Base-by-base conservation (phyloP, 2,888 invertebrate genomes). In the Deilephila elpenor region DNA sequence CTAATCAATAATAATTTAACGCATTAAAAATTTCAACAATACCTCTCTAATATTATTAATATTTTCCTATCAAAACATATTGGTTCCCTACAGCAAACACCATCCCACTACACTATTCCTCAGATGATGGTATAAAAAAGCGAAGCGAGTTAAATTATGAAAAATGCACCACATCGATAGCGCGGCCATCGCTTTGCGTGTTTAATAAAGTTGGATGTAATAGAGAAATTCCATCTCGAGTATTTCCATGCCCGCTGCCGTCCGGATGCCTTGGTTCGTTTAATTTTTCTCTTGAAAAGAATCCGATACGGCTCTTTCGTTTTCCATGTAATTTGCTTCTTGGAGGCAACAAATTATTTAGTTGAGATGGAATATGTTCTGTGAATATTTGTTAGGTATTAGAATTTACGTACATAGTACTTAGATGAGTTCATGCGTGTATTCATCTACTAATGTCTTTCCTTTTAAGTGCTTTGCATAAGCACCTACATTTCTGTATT, bases 271-370 rank as follows among this genome's bases (percentile, higher is more conserved):
- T 71, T 70, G 71, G 72, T 53, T 53, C 71, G 64, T 74, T 74
- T 70, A 67, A 67, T 67, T 67, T 67, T 67, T 67, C 67, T 67
- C 17, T 34, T 62, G 34, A 72, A 64, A 62, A 61, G 71, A 74
- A 71, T 75, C 71, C 75, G 71, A 17, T 37, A 56, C 59, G 53
- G 34, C 25, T 62, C 37, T 59, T 56, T 60, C 53, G 59, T 37
- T 32, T 75, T 67, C n/a, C 64, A 59, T 17, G 70, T 73, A 74
- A 74, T 75, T 75, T 75, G 73, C 72, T 72, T 76, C 62, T 44
- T 25, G 73, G 25, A 71, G 62, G 44, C 67, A 67, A 67, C 64
- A 64, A 64, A 62, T 62, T 62, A 44, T 64, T 64, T 44, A 37
- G 20, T 20, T 32, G 7, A 2, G 34, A 34, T 19, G 62, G 34